phyloP scores from a whole-genome alignment of 2,113 vertebrate species.

The Mesitornis unicolor region DNA sequence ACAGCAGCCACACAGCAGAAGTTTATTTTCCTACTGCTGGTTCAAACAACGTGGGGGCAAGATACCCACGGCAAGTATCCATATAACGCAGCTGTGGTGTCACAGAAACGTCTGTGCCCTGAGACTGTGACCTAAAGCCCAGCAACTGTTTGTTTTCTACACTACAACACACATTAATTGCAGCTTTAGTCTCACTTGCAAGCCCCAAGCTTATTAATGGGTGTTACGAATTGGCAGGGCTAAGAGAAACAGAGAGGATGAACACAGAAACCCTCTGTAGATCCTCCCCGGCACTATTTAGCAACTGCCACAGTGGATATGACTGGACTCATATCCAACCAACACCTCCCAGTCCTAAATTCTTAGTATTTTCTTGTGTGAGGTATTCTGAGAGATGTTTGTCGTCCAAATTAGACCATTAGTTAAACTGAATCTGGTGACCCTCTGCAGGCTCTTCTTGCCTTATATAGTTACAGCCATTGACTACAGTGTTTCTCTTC shows the following conservation, averaged over 20 bases:
- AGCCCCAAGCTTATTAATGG: neutral
- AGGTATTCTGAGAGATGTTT: neutral
- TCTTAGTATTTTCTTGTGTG: fast-evolving
- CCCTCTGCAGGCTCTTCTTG: neutral
- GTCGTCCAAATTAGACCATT: neutral
- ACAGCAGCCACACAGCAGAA: neutral
- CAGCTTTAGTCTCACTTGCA: neutral
- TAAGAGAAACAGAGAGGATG: neutral
- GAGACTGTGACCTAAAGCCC: neutral
- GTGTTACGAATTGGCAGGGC: neutral
- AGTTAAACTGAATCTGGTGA: neutral
- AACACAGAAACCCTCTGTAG: neutral
- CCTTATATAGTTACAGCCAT: fast-evolving
- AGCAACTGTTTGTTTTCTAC: fast-evolving
- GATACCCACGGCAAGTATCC: neutral
- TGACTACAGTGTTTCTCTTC: neutral
- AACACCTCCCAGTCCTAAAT: neutral
- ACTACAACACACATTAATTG: fast-evolving
- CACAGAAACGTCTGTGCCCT: neutral
- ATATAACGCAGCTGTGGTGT: fast-evolving
- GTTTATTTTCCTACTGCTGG: neutral
- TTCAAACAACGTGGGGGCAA: neutral
- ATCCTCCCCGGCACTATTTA: neutral
- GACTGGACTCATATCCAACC: neutral
- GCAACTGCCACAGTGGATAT: too few species aligned